Evolutionary conservation across 2,113 vertebrate genomes (phyloP), one percentile per base, ranked within the genome.

Genomic region (Lota lota): DNA sequence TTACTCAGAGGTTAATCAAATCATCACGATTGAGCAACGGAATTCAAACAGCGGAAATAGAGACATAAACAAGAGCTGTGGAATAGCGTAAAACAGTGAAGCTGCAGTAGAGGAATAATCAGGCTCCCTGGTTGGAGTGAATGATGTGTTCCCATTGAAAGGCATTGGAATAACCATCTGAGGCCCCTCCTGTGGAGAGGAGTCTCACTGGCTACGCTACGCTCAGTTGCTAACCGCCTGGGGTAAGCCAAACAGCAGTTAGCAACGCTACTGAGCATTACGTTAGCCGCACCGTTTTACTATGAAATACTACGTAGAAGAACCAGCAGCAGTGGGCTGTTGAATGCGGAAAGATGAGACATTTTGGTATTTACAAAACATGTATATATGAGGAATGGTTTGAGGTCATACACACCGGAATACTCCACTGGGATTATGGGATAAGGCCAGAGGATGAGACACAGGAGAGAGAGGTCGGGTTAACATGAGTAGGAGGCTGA

Each of bases 371-470:
- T 56, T 12, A 24, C 17, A 58, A 57, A 62, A 54, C 10, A 47
- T 21, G 8, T 63, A 59, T 36, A 67, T 8, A 33, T 60, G 74
- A 78, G 69, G 78, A 83, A 74, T 82, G 81, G 74, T 79, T 74
- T 73, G 78, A 92, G 90, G 92, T 93, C 88, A 97, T 99, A 99
- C 97, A 98, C 96, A 99, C 97, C 97, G 89, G 96, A 99, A 92
- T 98, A 99, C 92, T 99, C 96, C 92, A 95, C 97, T 99, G 94
- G 93, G 92, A 92, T 90, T 88, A 94, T 93, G 91, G 93, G 92
- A 88, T 93, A 90, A 93, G 92, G 88, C 91, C 92, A 92, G 92
- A 93, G 93, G 94, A 93, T 79, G 93, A 91, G 94, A 93, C 62
- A 87, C 79, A 93, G 93, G 86, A 91, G 87, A 92, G 78, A 92